phyloP scores from a whole-genome alignment of 2,888 invertebrate species.

The Ormyrus pomaceus region DNA sequence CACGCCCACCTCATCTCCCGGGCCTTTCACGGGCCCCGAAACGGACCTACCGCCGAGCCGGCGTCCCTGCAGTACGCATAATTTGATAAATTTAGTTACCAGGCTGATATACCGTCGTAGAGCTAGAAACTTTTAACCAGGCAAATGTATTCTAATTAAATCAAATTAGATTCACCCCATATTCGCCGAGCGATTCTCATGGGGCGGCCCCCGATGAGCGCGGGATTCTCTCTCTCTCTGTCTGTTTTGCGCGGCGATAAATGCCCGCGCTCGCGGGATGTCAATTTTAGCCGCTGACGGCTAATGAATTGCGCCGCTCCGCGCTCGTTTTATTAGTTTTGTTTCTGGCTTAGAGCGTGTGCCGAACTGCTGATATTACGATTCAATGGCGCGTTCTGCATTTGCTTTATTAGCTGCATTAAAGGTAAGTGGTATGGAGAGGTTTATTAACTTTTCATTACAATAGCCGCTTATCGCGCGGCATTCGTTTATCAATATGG shows the following conservation, averaged over 20 bases:
- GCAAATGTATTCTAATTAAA: slow-evolving; percentile 73
- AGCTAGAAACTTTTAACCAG: slow-evolving; percentile 69
- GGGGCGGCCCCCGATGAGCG: neutral
- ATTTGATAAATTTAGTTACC: slow-evolving; percentile 73
- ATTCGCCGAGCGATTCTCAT: slow-evolving; percentile 22
- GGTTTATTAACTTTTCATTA: no score
- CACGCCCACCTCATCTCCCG: slow-evolving; percentile 50
- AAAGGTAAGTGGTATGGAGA: no score
- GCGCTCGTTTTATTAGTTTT: no score
- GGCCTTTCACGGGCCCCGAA: neutral
- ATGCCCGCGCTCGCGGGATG: neutral
- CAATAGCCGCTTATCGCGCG: no score
- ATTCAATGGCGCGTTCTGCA: no score
- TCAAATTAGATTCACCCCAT: slow-evolving; percentile 71
- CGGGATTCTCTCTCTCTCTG: neutral
- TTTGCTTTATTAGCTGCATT: no score
- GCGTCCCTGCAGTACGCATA: slow-evolving; percentile 66
- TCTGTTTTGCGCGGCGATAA: neutral
- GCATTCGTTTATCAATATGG: no score
- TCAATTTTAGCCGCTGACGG: no score
- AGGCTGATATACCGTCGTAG: slow-evolving; percentile 69
- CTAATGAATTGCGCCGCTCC: no score
- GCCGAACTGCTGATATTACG: no score
- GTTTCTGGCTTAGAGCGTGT: no score
- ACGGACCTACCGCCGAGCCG: neutral